Base-by-base conservation (phyloP, 2,888 invertebrate species). In the Ganaspis brasiliensis region DNA sequence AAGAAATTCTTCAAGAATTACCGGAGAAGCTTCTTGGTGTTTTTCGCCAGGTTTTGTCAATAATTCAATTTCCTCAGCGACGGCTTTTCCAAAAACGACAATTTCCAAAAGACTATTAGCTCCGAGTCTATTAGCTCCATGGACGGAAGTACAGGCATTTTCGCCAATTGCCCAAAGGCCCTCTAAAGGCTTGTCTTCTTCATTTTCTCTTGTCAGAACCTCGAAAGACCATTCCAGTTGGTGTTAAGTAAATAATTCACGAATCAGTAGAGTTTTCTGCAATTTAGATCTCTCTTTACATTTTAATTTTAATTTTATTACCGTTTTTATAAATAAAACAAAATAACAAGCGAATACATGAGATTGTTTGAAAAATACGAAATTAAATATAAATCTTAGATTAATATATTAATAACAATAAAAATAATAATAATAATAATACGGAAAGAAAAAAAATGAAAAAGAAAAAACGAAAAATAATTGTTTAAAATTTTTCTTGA, bases 81-180 rank as follows among this genome's bases (percentile, higher is more conserved):
- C 98, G 10, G 98, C 98, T 85, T 99, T 95, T 77, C 99, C 99
- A 92, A 99, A 99, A 80, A 99, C 98, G n/a, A 99, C 97, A 88
- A 99, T 93, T 94, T 99, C 99, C 24, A 99, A 93, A 80, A 99
- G 94, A 0, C 99, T 99, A 93, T 99, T 99, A 82, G 99, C 99
- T 76, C 99, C 99, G 61, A 99, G 94, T 49, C 99, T 94, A 93
- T 99, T 99, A 79, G 99, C 99, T 84, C 99, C 99, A 92, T 99
- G 99, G 71, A 99, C 99, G 0, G 99, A 99, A 16, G 97, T 96
- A 88, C 97, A 98, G 0, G 97, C 97, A 5, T 96, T 95, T 92
- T 99, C 99, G 26, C 99, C 99, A 79, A 96, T 97, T 1, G 99
- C 98, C 92, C 98, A 98, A 71, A 99, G 93, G 0, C 99, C 99